Evolutionary conservation across 2,797 vertebrate genomes (phyloP), one percentile per base, ranked within the genome.

Genomic region (Neosalanx taihuensis): DNA sequence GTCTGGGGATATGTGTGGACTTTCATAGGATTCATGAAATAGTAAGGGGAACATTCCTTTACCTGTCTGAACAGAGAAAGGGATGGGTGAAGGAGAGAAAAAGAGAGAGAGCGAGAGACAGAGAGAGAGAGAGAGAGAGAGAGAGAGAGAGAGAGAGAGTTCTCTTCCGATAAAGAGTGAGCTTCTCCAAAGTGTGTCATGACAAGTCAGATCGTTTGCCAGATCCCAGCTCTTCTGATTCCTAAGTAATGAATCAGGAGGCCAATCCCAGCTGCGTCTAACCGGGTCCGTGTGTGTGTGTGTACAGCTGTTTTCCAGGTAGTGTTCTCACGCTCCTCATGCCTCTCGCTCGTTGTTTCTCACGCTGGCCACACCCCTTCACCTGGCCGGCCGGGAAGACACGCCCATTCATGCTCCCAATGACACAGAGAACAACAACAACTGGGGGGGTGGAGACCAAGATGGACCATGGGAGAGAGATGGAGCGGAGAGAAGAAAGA

Each of bases 291-390:
- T 62, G 62, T 18, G 12, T 64, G 58, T 64, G 60, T 57, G n/a
- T 58, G 29, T 68, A 18, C 87, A 88, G 86, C 85, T 89, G 89
- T 89, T 90, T 86, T 85, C 76, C 82, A 89, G 85, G 90, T 88
- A 88, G 69, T 64, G 77, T 88, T 89, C 89, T 87, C 87, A 89
- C 86, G 79, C 84, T 85, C 82, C 83, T 84, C 80, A 71, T 78
- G 75, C 83, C 81, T 85, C 84, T 87, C 41, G 10, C 41, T 9
- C 85, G 23, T 72, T 81, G 82, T 89, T 88, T 89, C 84, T 88
- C 88, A 89, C 80, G 68, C 76, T 81, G 79, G 64, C 67, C 65
- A 78, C 64, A 53, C 76, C 74, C 74, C 74, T 81, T 72, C 74
- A 84, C 69, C 72, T 89, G 81, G 77, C 79, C 79, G 83, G 72